Evolutionary conservation across 2,797 vertebrate genomes (phyloP).

Genomic region (Chrysocyon brachyurus): DNA sequence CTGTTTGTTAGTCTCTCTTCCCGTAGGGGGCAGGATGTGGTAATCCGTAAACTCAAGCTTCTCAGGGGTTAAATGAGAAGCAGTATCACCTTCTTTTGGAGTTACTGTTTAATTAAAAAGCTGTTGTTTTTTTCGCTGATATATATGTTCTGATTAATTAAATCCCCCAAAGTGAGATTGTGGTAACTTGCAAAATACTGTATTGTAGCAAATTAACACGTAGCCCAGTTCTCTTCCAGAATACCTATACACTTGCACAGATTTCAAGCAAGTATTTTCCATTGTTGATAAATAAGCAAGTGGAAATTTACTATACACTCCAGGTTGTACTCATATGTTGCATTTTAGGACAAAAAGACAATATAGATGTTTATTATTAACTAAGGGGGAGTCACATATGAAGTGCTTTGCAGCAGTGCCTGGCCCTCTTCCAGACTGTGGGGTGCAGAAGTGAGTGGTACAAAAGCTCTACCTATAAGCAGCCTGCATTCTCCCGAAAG

Average conservation of each 20-base stretch:
- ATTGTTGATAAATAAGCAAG: not conserved
- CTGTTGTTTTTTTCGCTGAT: slow-evolving; percentile 26
- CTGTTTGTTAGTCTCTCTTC: slow-evolving; percentile 75
- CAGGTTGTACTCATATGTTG: not conserved
- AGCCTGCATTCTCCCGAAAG: not conserved
- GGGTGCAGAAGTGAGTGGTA: not conserved
- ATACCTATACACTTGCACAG: not conserved
- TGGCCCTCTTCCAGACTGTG: not conserved
- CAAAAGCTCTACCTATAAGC: not conserved
- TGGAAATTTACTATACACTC: not conserved
- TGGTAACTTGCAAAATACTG: slow-evolving; percentile 31
- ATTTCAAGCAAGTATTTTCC: slow-evolving; percentile 23
- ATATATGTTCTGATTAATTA: slow-evolving; percentile 62
- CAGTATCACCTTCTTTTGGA: not conserved
- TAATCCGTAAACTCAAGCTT: slow-evolving; percentile 83
- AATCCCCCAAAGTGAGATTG: not conserved
- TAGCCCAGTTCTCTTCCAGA: not conserved
- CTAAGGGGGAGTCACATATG: not conserved
- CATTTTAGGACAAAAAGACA: slow-evolving; percentile 1
- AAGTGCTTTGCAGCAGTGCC: not conserved
- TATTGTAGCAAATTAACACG: not conserved
- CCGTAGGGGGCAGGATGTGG: slow-evolving; percentile 88
- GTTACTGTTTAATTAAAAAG: slow-evolving; percentile 39
- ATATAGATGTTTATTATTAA: not conserved
- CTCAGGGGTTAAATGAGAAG: slow-evolving; percentile 63